Conservation (phyloP, 2,113 vertebrate species). For the Callipepla californica region DNA sequence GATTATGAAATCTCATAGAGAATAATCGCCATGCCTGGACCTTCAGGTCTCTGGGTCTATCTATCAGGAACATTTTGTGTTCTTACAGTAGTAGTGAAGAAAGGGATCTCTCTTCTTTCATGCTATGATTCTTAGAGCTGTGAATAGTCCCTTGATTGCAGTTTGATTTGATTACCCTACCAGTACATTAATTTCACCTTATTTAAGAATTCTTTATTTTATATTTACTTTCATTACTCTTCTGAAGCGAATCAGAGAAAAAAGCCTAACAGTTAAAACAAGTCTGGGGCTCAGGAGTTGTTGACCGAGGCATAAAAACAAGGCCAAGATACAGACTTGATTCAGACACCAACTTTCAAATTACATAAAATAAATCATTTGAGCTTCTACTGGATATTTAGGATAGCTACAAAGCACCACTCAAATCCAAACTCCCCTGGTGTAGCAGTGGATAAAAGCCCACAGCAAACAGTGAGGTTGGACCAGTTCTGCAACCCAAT, state of each 20-base stretch:
- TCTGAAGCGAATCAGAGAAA: neutral
- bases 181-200: neutral
- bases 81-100: neutral
- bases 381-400: neutral
- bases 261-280: neutral
- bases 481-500: neutral
- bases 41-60: neutral
- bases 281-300: neutral
- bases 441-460: neutral
- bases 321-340: neutral
- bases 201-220: neutral
- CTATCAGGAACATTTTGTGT: neutral
- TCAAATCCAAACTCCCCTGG: neutral
- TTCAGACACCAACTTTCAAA: neutral
- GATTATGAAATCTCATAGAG: neutral
- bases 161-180: neutral
- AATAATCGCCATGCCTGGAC: neutral
- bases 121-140: neutral
- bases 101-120: neutral
- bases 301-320: neutral
- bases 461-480: neutral
- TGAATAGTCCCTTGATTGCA: neutral
- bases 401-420: neutral
- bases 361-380: neutral
- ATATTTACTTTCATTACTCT: neutral